Evolutionary conservation across 2,797 vertebrate genomes (phyloP).

Genomic region (Paedocypris micromegethes): DNA sequence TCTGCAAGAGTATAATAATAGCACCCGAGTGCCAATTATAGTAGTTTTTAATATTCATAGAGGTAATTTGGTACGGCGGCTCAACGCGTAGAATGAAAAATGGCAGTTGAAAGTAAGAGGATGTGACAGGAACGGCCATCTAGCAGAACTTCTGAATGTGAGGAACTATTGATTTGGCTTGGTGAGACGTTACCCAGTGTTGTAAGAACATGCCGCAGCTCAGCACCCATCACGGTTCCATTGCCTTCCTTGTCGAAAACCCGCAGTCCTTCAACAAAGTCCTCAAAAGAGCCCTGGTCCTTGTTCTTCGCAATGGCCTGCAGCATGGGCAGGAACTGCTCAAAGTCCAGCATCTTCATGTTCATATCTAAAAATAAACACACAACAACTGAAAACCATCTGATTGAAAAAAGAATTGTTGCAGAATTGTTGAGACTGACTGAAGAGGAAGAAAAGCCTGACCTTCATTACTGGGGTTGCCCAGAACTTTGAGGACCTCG

Average conservation of each 20-base stretch:
- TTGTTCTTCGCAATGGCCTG: constrained; percentile 89
- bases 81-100: too few species aligned
- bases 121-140: too few species aligned
- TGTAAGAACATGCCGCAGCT: constrained; percentile 88
- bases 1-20: too few species aligned
- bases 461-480: constrained; percentile 88
- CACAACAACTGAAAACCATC: background rate
- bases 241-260: constrained; percentile 95
- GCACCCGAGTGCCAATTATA: too few species aligned
- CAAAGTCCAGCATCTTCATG: constrained; percentile 83
- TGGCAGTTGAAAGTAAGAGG: too few species aligned
- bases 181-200: constrained; percentile 74
- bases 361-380: constrained; percentile 77
- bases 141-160: too few species aligned
- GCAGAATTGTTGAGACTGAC: background rate
- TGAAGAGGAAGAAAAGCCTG: constrained; percentile 41
- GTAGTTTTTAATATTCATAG: too few species aligned
- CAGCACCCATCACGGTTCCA: constrained; percentile 88
- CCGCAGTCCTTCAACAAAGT: constrained; percentile 84
- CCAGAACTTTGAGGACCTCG: constrained; percentile 87
- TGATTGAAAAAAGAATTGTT: too few species aligned
- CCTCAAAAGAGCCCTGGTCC: constrained; percentile 88
- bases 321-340: constrained; percentile 91
- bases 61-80: too few species aligned
- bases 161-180: too few species aligned